Conservation (phyloP, 2,888 invertebrate genomes). For the Tuberolachnus salignus region DNA sequence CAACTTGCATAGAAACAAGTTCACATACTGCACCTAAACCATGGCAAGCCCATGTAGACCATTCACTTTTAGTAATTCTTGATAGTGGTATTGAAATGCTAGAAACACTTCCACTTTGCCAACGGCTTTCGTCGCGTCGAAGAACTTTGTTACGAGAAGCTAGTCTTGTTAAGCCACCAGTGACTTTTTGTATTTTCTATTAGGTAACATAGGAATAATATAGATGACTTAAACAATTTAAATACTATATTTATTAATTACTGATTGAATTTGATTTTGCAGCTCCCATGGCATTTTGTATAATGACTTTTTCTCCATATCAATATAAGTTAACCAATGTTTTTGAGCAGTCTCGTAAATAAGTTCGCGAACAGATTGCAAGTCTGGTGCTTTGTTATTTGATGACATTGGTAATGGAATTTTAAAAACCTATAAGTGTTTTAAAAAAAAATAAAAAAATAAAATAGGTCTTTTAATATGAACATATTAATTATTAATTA, state of each 20-base stretch:
- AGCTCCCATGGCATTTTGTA: slow-evolving; percentile 87
- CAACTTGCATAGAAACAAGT: slow-evolving; percentile 76
- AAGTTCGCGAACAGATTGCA: slow-evolving; percentile 78
- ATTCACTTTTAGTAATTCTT: slow-evolving; percentile 64
- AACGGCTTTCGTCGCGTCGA: slow-evolving; percentile 78
- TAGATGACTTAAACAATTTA: neutral
- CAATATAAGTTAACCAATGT: slow-evolving; percentile 90
- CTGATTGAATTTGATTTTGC: slow-evolving; percentile 91
- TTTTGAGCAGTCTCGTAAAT: slow-evolving; percentile 85
- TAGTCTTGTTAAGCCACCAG: slow-evolving; percentile 87
- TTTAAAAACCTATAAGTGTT: slow-evolving; percentile 63
- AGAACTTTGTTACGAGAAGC: slow-evolving; percentile 83
- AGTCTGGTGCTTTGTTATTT: slow-evolving; percentile 74
- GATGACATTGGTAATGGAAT: slow-evolving; percentile 63
- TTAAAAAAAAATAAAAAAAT: slow-evolving; percentile 58
- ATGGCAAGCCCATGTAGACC: slow-evolving; percentile 74
- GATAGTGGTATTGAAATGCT: slow-evolving; percentile 65
- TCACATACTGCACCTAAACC: slow-evolving; percentile 85
- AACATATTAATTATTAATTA: no score
- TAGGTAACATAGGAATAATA: neutral
- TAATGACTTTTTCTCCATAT: slow-evolving; percentile 83
- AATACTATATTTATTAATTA: slow-evolving; percentile 6
- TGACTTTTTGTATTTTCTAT: slow-evolving; percentile 87
- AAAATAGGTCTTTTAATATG: neutral
- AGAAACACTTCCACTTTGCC: slow-evolving; percentile 54